Evolutionary conservation across 2,113 vertebrate genomes (phyloP).

Genomic region (Psettodes erumei): DNA sequence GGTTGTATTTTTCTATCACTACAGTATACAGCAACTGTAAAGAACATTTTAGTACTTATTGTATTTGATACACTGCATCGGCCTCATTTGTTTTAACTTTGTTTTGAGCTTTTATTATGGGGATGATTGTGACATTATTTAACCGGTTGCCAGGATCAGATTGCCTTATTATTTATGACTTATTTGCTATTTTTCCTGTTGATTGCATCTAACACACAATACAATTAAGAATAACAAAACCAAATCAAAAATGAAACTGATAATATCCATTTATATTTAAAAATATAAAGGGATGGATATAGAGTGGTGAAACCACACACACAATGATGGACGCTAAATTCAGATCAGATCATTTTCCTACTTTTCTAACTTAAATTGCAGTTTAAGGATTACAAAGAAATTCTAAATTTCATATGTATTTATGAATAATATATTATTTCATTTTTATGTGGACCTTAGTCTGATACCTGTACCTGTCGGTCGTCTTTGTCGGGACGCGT

Average conservation of each 20-base stretch:
- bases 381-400: not conserved
- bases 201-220: not conserved
- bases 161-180: constrained; percentile 32
- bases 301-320: not conserved
- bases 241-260: not conserved
- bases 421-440: no score
- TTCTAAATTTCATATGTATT: not conserved
- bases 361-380: not conserved
- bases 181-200: not conserved
- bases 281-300: not conserved
- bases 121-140: constrained; percentile 25
- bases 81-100: constrained; percentile 25
- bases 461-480: no score
- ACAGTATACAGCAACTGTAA: constrained; percentile 43
- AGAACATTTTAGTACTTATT: constrained; percentile 43
- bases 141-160: constrained; percentile 15
- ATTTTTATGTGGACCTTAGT: not conserved
- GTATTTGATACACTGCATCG: constrained; percentile 32
- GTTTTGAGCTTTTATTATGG: constrained; percentile 35
- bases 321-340: not conserved
- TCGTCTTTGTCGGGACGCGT: not conserved
- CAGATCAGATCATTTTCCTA: not conserved
- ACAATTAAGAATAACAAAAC: not conserved
- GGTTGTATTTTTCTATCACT: constrained; percentile 62
- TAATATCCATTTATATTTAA: not conserved